Conservation (phyloP, 1,140 invertebrate species). For the Hesperophylax magnus region DNA sequence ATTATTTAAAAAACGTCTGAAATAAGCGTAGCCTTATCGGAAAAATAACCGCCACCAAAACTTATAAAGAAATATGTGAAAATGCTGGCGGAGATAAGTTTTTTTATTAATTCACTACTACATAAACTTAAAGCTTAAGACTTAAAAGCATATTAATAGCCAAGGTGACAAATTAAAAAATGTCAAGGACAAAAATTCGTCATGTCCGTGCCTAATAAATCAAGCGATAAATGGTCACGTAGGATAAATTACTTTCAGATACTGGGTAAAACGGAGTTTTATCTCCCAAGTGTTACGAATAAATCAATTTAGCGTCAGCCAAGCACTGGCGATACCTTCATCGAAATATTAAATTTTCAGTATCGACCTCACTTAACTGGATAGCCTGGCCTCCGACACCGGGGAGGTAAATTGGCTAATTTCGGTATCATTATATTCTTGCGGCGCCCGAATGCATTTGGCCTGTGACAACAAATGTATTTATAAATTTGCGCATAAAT, state of each 20-base stretch:
- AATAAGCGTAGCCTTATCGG: too few species aligned
- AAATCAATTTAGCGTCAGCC: conserved; percentile 15
- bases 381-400: background rate
- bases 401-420: background rate
- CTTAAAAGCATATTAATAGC: background rate
- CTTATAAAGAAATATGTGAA: too few species aligned
- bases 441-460: background rate
- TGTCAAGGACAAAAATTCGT: background rate
- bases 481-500: conserved; percentile 30
- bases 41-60: too few species aligned
- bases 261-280: conserved; percentile 1
- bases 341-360: background rate
- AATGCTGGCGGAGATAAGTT: too few species aligned
- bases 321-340: background rate
- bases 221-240: conserved; percentile 29
- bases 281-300: conserved; percentile 15
- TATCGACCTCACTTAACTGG: background rate
- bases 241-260: conserved; percentile 27
- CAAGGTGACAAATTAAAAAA: conserved; percentile 3
- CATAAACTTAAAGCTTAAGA: background rate
- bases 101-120: background rate
- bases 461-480: background rate
- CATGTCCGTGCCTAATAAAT: conserved; percentile 24
- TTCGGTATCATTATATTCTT: background rate
- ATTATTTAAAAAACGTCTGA: too few species aligned